phyloP scores from a whole-genome alignment of 37 sponge, comb jelly and placozoan genomes.

The Axinella damicornis region DNA sequence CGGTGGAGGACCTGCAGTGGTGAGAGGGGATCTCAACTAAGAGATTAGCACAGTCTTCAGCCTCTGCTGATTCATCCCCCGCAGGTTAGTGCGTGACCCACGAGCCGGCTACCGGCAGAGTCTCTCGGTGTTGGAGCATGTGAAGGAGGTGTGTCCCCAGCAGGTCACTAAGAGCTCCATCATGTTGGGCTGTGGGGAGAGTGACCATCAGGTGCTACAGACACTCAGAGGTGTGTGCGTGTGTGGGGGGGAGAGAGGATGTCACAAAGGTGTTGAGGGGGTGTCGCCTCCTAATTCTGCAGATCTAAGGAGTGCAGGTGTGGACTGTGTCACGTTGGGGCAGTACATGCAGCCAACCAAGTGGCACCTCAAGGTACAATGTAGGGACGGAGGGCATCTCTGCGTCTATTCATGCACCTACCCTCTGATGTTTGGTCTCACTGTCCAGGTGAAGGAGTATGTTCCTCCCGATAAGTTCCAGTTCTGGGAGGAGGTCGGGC shows the following conservation, averaged over 20 bases:
- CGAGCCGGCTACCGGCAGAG: slow-evolving; percentile 95
- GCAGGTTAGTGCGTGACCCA: slow-evolving; percentile 96
- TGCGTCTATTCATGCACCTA: too few relatives aligned
- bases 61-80: background rate
- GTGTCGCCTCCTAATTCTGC: background rate
- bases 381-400: too few relatives aligned
- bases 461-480: slow-evolving; percentile 97
- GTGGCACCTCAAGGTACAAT: slow-evolving; percentile 90
- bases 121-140: slow-evolving; percentile 90
- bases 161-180: slow-evolving; percentile 98
- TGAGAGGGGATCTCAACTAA: slow-evolving; percentile 28
- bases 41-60: too few relatives aligned
- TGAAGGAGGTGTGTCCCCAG: slow-evolving; percentile 70
- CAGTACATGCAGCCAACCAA: slow-evolving; percentile 99
- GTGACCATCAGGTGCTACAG: slow-evolving; percentile 90
- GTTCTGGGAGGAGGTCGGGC: slow-evolving; percentile 93
- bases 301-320: slow-evolving; percentile 89
- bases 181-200: slow-evolving; percentile 99
- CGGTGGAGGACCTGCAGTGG: slow-evolving; percentile 94
- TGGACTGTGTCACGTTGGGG: slow-evolving; percentile 97
- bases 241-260: too few relatives aligned
- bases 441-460: slow-evolving; percentile 89
- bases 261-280: too few relatives aligned
- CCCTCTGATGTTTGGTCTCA: too few relatives aligned
- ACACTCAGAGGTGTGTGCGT: slow-evolving; percentile 70